phyloP scores from a whole-genome alignment of 53 echinoderm and acorn worm species.

The Echinometra lucunter region DNA sequence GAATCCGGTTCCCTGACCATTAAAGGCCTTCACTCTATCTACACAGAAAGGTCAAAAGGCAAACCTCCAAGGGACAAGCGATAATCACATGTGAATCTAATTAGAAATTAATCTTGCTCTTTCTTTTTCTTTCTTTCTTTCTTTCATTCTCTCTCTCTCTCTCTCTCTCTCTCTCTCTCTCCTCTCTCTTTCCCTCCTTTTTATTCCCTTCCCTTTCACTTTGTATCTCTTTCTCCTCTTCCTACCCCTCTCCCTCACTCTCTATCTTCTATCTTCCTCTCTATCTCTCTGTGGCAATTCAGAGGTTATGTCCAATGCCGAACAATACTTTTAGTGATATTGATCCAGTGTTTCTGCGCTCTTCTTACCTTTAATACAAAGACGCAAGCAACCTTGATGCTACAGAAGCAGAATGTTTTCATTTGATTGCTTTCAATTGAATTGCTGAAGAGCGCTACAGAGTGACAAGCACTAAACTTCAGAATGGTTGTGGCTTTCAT shows the following conservation, averaged over 20 bases:
- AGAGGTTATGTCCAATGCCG: background rate
- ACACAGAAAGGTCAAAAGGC: background rate
- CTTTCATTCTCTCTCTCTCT: background rate
- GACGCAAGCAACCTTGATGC: constrained; percentile 17
- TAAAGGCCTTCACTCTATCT: background rate
- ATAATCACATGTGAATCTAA: constrained; percentile 27
- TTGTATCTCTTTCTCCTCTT: background rate
- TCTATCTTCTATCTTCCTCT: too few relatives aligned
- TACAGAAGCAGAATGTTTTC: background rate
- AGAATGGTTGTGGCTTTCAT: background rate
- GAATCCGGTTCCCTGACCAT: background rate
- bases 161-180: background rate
- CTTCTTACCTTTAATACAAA: background rate
- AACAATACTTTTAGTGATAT: background rate
- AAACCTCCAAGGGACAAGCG: background rate
- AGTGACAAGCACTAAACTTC: background rate
- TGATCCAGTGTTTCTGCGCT: background rate
- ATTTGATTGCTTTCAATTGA: background rate
- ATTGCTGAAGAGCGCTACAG: background rate
- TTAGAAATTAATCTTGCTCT: background rate
- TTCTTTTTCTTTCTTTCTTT: background rate
- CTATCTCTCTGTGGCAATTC: background rate
- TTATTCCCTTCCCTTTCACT: background rate
- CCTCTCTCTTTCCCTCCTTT: background rate
- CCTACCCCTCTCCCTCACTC: background rate